Base-by-base conservation (phyloP, 1,140 invertebrate species). In the Tetramorium alpestre region DNA sequence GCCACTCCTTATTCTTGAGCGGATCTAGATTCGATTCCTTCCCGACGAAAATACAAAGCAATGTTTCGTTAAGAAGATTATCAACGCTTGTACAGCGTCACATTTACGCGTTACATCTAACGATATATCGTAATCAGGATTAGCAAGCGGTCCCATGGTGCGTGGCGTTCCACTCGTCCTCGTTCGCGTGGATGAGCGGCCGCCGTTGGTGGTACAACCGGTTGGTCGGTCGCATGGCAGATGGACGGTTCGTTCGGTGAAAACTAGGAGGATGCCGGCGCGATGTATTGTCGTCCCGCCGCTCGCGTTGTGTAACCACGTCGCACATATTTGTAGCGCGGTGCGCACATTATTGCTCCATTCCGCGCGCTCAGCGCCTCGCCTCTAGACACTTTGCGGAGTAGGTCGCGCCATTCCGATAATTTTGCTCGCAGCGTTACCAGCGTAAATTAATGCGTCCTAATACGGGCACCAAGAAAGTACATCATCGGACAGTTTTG, bases 241-340 rank as follows among this genome's bases (percentile, higher is more conserved):
- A 78, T 38, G 22, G 25, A 70, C 28, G 38, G 41, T 49, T 62
- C 16, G 33, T 38, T 49, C 41, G 25, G 67, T 69, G 18, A 44
- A 60, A 60, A 75, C 54, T 62, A 6, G 56, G 54, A 84, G 69
- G 41, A 73, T n/a, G 41, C 73, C 44, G 28, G 22, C 77, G 62
- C 38, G 77, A 38, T 69, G 44, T 28, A 60, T 84, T 62, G 69
- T 73, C 69, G 54, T 47, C 41, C 22, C 51, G 18, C 54, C 41
- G 41, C 22, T 44, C 47, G 44, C 41, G 67, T 84, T 84, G 80
- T 62, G 69, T 49, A 84, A 84, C 64, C 41, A 62, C 54, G 28
- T 82, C 25, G 47, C 47, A 69, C 28, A 25, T 75, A 84, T 73
- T 84, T 84, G 69, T 62, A 84, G 38, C 67, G 18, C 80, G 67